phyloP scores from a whole-genome alignment of 2,113 vertebrate genomes.

The Ailurus styani region DNA sequence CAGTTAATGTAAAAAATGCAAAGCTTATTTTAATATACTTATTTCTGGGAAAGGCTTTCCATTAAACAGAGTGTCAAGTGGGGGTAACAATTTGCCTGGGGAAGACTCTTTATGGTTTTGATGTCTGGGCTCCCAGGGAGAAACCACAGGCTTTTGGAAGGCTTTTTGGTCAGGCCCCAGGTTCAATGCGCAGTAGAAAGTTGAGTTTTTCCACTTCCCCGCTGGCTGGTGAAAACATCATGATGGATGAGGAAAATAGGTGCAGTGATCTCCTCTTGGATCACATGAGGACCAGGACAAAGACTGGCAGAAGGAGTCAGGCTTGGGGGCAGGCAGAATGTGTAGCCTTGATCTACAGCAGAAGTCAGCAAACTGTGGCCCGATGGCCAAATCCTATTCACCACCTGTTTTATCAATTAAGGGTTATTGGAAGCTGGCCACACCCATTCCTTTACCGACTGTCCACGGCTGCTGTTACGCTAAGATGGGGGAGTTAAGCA shows the following conservation, averaged over 20 bases:
- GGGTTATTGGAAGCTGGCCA: background rate
- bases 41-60: constrained; percentile 66
- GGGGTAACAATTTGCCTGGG: constrained; percentile 59
- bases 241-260: background rate
- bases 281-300: background rate
- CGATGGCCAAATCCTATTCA: background rate
- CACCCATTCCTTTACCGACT: background rate
- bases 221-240: background rate
- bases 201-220: constrained; percentile 5
- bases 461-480: background rate
- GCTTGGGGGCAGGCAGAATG: background rate
- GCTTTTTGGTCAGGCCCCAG: constrained; percentile 27
- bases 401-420: background rate
- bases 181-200: background rate
- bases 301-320: background rate
- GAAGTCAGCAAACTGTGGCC: background rate
- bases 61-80: constrained; percentile 69
- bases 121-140: constrained; percentile 44
- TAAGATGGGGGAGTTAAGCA: background rate
- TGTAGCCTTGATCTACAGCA: background rate
- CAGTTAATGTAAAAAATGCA: constrained; percentile 72
- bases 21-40: constrained; percentile 73
- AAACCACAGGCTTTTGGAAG: constrained; percentile 31
- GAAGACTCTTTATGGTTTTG: constrained; percentile 54
- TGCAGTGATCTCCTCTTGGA: background rate